Base-by-base conservation (phyloP, 2,888 invertebrate species). In the Geotrupes spiniger region DNA sequence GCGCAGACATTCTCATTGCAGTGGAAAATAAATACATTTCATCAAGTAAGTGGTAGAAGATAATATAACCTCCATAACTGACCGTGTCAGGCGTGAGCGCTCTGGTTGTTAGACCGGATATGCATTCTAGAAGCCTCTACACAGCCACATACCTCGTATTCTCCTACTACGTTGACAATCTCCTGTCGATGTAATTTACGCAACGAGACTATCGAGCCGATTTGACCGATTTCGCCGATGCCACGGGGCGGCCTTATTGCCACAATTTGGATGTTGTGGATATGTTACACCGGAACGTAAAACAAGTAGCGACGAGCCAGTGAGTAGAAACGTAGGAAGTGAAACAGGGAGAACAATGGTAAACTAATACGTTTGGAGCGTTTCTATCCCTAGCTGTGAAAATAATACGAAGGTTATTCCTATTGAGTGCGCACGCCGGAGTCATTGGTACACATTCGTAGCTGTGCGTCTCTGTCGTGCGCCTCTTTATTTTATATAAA, bases 81-180 rank as follows among this genome's bases (percentile, higher is more conserved):
- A 65, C 66, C 66, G 68, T 65, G 65, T 65, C 66, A 68, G 62
- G 66, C 66, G 65, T 67, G 67, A 67, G 63, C 62, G 64, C 63
- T 63, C 64, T 60, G 62, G 63, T 61, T 64, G 65, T 62, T 64
- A 65, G 65, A 66, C 66, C 65, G 67, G 67, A 67, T 68, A 66
- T 66, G 63, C 46, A 42, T 42, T 42, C 42, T 49, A 42, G 37
- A 43, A 42, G 42, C 42, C 38, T 43, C 43, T 42, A 15, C 16
- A 42, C 25, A 46, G 41, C 15, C 33, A 40, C 46, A 39, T 46
- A 46, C 46, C 40, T 31, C 11, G 46, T 33, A 33, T 33, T 33
- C 33, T 33, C 14, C 21, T 33, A 10, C 11, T 33, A 5, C 33
- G 9, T 11, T 11, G 33, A 15, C 33, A 33, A 14, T 33, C 21